phyloP scores from a whole-genome alignment of 2,888 invertebrate species.

The Zelleria hepariella region DNA sequence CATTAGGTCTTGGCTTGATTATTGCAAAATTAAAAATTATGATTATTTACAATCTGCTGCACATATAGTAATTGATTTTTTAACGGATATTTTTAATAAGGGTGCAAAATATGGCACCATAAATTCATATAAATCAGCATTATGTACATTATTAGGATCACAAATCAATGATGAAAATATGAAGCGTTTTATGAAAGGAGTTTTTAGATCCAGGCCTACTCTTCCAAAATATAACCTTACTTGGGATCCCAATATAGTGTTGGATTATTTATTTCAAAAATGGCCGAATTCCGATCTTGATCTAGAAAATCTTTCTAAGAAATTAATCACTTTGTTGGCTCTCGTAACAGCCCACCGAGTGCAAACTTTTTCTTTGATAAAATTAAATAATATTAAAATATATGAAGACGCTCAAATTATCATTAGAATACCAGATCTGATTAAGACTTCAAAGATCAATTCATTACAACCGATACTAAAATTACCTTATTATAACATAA shows the following conservation, averaged over 20 bases:
- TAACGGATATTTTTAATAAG: too few relatives aligned
- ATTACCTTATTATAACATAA: conserved; percentile 4
- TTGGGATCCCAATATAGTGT: neutral
- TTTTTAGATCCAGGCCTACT: neutral
- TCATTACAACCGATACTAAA: conserved; percentile 5
- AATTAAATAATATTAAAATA: neutral
- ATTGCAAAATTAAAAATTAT: too few relatives aligned
- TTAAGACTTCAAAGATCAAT: conserved; percentile 10
- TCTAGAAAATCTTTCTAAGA: conserved; percentile 4
- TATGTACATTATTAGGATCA: too few relatives aligned
- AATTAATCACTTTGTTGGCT: conserved; percentile 6
- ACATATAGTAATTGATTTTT: too few relatives aligned
- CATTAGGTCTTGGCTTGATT: too few relatives aligned
- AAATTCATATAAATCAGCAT: too few relatives aligned
- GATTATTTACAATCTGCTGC: too few relatives aligned
- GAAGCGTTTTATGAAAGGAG: conserved; percentile 1
- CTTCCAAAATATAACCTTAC: neutral
- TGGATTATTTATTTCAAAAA: neutral
- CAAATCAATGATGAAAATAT: too few relatives aligned
- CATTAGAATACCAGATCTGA: conserved; percentile 8
- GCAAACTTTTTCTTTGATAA: conserved; percentile 5
- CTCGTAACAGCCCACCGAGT: conserved; percentile 6
- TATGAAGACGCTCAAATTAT: neutral
- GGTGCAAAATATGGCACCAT: too few relatives aligned
- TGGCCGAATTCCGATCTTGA: conserved; percentile 3